Evolutionary conservation across 2,888 invertebrate species (phyloP).

Genomic region (Spicauda simplicius): DNA sequence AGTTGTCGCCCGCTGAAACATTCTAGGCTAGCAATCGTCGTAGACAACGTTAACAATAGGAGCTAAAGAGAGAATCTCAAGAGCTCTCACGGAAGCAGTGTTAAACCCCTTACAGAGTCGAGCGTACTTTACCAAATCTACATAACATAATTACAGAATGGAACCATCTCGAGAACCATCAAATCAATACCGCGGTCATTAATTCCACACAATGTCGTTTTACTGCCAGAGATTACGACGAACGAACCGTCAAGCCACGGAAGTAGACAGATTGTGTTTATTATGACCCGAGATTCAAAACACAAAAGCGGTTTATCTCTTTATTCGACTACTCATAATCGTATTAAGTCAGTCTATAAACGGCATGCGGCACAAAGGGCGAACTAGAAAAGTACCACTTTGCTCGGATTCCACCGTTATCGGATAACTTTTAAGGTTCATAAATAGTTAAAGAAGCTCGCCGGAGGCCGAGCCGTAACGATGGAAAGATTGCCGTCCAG

Average conservation of each 20-base stretch:
- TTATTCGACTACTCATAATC: conserved; percentile 49
- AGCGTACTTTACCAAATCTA: neutral
- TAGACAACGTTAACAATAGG: no score
- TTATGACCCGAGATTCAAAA: conserved; percentile 20
- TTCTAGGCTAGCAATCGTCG: no score
- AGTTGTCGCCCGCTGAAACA: no score
- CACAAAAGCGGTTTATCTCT: conserved; percentile 36
- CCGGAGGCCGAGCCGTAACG: neutral
- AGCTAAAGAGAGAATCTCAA: no score
- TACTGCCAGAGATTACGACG: conserved; percentile 19
- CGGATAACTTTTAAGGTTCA: conserved; percentile 61
- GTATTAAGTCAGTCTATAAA: conserved; percentile 50
- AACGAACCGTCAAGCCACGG: conserved; percentile 14
- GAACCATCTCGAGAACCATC: neutral
- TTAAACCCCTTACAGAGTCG: neutral
- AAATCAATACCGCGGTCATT: conserved; percentile 7
- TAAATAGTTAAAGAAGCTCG: conserved; percentile 65
- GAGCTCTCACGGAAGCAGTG: no score
- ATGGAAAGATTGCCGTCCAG: conserved; percentile 6
- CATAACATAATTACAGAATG: neutral
- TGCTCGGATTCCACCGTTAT: conserved; percentile 58
- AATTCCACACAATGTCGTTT: conserved; percentile 14
- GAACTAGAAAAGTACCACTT: conserved; percentile 56
- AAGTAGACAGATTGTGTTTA: conserved; percentile 13
- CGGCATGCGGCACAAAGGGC: conserved; percentile 53